Base-by-base conservation (phyloP, 1,140 invertebrate species). In the Bombus terrestris region DNA sequence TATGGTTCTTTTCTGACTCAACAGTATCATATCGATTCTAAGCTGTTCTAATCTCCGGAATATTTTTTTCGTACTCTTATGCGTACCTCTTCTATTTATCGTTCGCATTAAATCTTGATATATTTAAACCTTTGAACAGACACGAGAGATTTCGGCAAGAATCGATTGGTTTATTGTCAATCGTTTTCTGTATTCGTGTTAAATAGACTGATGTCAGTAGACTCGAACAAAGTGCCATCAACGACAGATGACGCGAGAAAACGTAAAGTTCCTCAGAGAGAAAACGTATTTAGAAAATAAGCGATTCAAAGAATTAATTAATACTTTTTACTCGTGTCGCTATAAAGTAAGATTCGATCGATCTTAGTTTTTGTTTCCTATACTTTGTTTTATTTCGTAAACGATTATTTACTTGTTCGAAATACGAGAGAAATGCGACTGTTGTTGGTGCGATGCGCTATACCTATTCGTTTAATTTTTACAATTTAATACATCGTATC, bases 161-260 rank as follows among this genome's bases (percentile, higher is more conserved):
- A 78, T 39, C 73, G 43, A 78, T 78, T 39, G 37, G 43, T 74
- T 53, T 68, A 68, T 22, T 32, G 35, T 68, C 18, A 35, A 62
- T 62, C 57, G 25, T n/a, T 73, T 13, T 12, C 10, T 28, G 13
- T 79, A 53, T 77, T 47, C 62, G 47, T 47, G 62, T 84, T n/a
- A 12, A 71, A 84, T 59, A 85, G 83, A 80, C 66, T 85, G 68
- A 85, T 62, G 12, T 32, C 57, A 64, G 47, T 62, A 79, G 64
- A 84, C 83, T 79, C 66, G 76, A 84, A 41, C 18, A 72, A 68
- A 53, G 83, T 84, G 83, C 83, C 83, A 84, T 84, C 76, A 77
- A 79, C 62, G 76, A 84, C 59, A 79, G 59, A 77, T 53, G 73
- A 68, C 73, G 81, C 81, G 62, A 41, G n/a, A 77, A 62, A 47